Conservation (phyloP, 2,888 invertebrate species). For the Nasonia oneida region DNA sequence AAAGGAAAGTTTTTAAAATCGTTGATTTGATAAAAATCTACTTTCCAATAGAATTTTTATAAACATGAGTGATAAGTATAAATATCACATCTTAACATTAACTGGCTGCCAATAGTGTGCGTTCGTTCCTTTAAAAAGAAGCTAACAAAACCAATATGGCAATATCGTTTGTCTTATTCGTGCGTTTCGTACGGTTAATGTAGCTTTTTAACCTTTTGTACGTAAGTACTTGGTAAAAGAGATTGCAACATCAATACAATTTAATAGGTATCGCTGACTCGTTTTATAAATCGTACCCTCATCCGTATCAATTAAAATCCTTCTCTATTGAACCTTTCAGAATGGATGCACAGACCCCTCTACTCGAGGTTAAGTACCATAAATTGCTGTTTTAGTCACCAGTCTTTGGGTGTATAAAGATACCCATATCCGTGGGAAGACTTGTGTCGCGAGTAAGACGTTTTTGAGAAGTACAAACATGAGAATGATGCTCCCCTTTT, state of each 20-base stretch:
- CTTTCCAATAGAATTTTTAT: conserved; percentile 31
- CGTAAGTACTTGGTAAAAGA: conserved; percentile 57
- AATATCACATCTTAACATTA: conserved; percentile 61
- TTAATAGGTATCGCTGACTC: conserved; percentile 44
- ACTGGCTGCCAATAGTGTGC: conserved; percentile 53
- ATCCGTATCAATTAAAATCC: conserved; percentile 54
- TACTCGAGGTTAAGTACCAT: conserved; percentile 59
- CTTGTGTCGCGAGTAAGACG: neutral
- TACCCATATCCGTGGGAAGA: conserved; percentile 49
- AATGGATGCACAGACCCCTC: conserved; percentile 43
- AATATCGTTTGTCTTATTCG: conserved; percentile 49
- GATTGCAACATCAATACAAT: conserved; percentile 44
- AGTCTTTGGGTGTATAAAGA: conserved; percentile 47
- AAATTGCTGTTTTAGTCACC: conserved; percentile 61
- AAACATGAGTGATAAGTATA: conserved; percentile 57
- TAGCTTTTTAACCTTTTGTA: conserved; percentile 52
- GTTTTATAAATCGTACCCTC: conserved; percentile 52
- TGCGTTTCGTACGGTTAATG: conserved; percentile 55
- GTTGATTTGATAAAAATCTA: conserved; percentile 50
- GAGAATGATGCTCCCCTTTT: neutral
- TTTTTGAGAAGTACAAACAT: conserved; percentile 37
- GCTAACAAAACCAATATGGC: conserved; percentile 49
- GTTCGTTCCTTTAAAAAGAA: conserved; percentile 48
- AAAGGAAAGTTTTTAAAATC: conserved; percentile 50
- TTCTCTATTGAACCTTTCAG: conserved; percentile 35